A percentile compares a stretch with the other conserved stretches of the same genome.
Conservation (phyloP, 2,888 invertebrate species). For the Monoplex corrugatus region DNA sequence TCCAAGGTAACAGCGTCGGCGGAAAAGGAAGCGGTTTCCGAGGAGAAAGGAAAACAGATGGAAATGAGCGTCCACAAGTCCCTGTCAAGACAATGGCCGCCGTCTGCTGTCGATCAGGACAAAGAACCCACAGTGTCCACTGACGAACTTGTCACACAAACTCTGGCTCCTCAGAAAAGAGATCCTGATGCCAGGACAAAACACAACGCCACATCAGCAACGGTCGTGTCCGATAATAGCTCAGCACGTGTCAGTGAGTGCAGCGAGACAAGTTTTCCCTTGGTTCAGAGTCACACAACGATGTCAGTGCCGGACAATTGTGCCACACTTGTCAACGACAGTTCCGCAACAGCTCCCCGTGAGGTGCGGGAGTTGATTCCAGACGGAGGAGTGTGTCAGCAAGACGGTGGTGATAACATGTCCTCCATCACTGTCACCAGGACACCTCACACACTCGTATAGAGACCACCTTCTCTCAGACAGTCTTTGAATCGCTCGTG, state of each 20-base stretch:
- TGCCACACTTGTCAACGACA: no score
- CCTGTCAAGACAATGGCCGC: neutral
- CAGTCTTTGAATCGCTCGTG: slow-evolving; percentile 30
- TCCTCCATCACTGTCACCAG: neutral
- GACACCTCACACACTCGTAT: neutral
- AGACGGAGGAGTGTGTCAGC: neutral
- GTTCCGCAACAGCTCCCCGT: neutral
- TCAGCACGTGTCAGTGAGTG: no score
- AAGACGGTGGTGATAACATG: neutral
- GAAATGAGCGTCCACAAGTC: neutral
- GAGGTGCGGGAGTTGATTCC: neutral
- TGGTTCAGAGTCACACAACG: no score
- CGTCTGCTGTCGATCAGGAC: neutral
- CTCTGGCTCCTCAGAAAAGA: neutral
- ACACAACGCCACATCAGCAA: neutral
- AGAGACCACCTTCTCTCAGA: slow-evolving; percentile 46
- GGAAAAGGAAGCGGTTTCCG: slow-evolving; percentile 16
- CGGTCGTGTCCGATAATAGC: no score
- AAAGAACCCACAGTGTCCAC: neutral
- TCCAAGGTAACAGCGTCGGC: slow-evolving; percentile 39
- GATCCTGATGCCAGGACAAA: neutral
- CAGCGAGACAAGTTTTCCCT: no score
- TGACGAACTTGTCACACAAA: neutral
- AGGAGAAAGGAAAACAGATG: neutral
- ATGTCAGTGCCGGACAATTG: no score